phyloP scores from a whole-genome alignment of 2,888 invertebrate species.

The Mythimna lalbum region DNA sequence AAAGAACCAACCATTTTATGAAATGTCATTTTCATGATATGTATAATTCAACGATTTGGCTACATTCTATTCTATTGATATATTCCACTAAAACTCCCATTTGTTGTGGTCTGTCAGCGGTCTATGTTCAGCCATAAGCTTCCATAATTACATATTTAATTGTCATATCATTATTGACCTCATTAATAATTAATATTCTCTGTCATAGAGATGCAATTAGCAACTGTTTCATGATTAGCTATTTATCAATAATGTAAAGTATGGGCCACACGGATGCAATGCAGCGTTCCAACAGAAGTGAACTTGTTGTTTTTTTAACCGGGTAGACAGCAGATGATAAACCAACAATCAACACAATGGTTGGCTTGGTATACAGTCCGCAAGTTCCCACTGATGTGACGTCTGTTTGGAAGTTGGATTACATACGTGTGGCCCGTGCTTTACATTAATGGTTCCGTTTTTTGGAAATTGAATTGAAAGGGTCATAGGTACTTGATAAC shows the following conservation, averaged over 20 bases:
- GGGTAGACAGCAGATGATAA: too few species aligned
- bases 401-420: too few species aligned
- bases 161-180: not conserved
- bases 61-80: not conserved
- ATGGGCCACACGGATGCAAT: too few species aligned
- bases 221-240: not conserved
- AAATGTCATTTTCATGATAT: too few species aligned
- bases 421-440: too few species aligned
- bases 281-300: too few species aligned
- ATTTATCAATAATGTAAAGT: not conserved
- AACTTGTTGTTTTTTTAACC: too few species aligned
- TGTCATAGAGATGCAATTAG: slow-evolving; percentile 6
- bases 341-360: too few species aligned
- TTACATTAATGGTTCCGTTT: slow-evolving; percentile 1
- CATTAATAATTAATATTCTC: not conserved
- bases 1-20: too few species aligned
- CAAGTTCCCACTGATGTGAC: too few species aligned
- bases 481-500: slow-evolving; percentile 7
- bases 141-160: not conserved
- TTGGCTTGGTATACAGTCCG: too few species aligned
- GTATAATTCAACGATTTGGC: too few species aligned
- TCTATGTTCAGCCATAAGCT: not conserved
- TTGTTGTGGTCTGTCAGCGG: not conserved
- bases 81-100: not conserved
- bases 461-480: slow-evolving; percentile 10